Base-by-base conservation (phyloP, 2,888 invertebrate genomes). In the Platycheirus rosarum region DNA sequence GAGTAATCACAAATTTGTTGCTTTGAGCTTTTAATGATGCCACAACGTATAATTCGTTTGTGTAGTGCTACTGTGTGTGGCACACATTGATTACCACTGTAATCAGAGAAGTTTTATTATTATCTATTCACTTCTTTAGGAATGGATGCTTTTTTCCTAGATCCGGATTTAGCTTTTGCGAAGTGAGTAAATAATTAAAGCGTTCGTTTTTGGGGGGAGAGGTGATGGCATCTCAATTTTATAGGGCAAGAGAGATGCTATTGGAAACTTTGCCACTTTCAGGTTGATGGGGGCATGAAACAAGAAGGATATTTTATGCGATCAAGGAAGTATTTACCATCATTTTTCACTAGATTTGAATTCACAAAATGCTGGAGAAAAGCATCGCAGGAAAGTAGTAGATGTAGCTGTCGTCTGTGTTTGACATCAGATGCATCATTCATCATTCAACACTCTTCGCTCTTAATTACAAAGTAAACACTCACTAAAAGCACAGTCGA, bases 401-500 rank as follows among this genome's bases (percentile, higher is more conserved):
- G 14, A 11, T 42, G 16, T 9, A 37, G 18, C n/a, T 35, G 68
- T 16, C 13, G 18, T 37, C 14, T 49, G 7, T 49, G 26, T 76
- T 63, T 69, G 69, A 63, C 76, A 70, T 69, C 76, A 55, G 63
- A 49, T 60, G 49, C 71, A 77, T 77, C 77, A 65, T 71, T 71
- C 55, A 57, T 71, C 76, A 53, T 63, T 62, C 55, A 63, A 29
- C 71, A 57, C 42, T 65, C 63, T 14, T 65, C 16, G 49, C 37
- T 42, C 62, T 71, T 77, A 77, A 77, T 77, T 77, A 77, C 63
- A 49, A 57, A 57, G 71, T 44, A 77, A 77, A 71, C 42, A 71
- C 49, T 55, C 42, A 48, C 76, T 57, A 74, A 74, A 74, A 57
- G 74, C 66, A 51, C 74, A 66, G 32, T 66, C 42, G 46, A 32